Evolutionary conservation across 2,797 vertebrate species (phyloP), one percentile per base, ranked within the genome.

Genomic region (Danionella dracula): DNA sequence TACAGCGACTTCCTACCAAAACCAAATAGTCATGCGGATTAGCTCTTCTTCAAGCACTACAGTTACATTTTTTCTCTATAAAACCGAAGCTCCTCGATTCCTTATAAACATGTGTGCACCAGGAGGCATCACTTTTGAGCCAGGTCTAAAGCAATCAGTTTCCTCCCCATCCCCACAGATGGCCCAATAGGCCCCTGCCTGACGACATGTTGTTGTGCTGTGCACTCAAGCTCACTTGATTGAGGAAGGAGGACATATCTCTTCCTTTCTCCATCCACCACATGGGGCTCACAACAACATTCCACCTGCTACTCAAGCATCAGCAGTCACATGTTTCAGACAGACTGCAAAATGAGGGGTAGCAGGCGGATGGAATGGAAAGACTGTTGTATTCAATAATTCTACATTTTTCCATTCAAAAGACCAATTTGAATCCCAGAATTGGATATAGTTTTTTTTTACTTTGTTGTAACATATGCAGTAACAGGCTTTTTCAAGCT

Each of bases 211-310:
- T 82, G 83, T 84, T 85, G 82, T 84, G 29, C 78, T 81, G 81
- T 84, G 81, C 82, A 81, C 82, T 83, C 79, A 83, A 82, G 79
- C 87, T 82, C 80, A 85, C 74, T 81, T 81, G 81, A 88, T 85
- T 81, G 82, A 79, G 76, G 75, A 71, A 85, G 80, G 78, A 78
- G 79, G 56, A 63, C 74, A 73, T 19, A 55, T 66, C 59, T 73
- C 76, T 81, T 80, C 72, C 65, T 55, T 53, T 82, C 75, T 73
- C 79, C 69, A n/a, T 78, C 38, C 76, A 72, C 74, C 79, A 81
- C 78, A 83, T 84, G 78, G 81, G 80, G 70, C 81, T 82, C 82
- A 84, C 80, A 80, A 75, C 82, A 79, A 82, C 80, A 81, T 76
- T 80, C 82, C 83, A 83, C 82, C 81, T 83, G 83, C 81, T 83